A percentile compares a stretch with the other conserved stretches of the same genome.
Evolutionary conservation across 2,113 vertebrate genomes (phyloP).

Genomic region (Eublepharis macularius): DNA sequence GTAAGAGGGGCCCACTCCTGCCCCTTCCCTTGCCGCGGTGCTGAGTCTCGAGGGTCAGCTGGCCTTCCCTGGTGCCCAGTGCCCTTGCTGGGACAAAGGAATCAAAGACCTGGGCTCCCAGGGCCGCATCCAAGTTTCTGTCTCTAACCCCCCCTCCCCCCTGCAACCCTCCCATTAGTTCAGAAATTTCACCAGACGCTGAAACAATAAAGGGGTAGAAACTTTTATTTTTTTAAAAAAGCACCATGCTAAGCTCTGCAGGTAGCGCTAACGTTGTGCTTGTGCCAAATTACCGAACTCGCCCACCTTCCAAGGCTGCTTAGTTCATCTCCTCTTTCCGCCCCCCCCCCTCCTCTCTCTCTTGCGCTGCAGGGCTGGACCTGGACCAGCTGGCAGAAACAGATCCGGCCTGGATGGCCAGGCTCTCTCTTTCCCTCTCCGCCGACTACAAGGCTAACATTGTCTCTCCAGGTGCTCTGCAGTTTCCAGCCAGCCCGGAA

Average conservation of each 20-base stretch:
- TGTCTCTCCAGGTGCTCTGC: constrained; percentile 73
- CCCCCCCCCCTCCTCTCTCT: background rate
- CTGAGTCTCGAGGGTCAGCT: too few relatives aligned
- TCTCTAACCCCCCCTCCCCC: background rate
- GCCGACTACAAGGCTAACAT: constrained; percentile 87
- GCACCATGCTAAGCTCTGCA: background rate
- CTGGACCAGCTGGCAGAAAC: constrained; percentile 65
- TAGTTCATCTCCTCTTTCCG: background rate
- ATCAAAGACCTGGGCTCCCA: background rate
- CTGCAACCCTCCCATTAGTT: background rate
- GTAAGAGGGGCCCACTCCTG: constrained; percentile 62
- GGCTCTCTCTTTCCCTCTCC: constrained; percentile 82
- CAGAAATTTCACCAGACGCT: background rate
- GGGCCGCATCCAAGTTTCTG: background rate
- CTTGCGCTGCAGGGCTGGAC: constrained; percentile 33
- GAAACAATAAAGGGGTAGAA: background rate
- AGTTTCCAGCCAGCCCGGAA: constrained; percentile 49
- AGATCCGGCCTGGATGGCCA: constrained; percentile 84
- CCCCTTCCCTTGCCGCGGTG: background rate
- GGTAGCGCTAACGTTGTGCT: background rate
- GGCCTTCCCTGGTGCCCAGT: background rate
- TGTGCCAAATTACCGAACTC: background rate
- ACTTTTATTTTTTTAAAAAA: background rate
- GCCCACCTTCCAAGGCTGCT: background rate
- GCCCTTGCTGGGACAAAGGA: background rate